phyloP scores from a whole-genome alignment of 2,797 vertebrate genomes.

The Enteromius trimaculatus region DNA sequence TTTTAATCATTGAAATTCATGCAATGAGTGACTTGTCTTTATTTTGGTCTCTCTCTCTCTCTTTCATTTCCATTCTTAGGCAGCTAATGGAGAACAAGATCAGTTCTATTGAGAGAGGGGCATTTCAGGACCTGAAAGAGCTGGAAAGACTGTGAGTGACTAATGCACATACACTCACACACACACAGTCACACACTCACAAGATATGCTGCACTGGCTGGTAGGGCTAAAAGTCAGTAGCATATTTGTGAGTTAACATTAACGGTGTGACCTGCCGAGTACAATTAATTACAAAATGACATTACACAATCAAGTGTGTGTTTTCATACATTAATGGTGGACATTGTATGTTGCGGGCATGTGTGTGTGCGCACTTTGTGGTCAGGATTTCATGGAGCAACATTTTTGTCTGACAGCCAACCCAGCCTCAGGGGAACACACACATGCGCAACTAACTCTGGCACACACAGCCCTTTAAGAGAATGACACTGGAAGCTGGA shows the following conservation, averaged over 20 bases:
- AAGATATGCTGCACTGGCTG: background rate
- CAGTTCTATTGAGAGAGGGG: slow-evolving; percentile 92
- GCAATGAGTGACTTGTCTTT: slow-evolving; percentile 30
- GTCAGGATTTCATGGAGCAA: slow-evolving; percentile 80
- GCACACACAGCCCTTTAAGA: slow-evolving; percentile 67
- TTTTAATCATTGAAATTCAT: slow-evolving; percentile 29
- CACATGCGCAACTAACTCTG: slow-evolving; percentile 53
- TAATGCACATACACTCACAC: slow-evolving; percentile 28
- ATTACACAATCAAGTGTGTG: slow-evolving; percentile 31
- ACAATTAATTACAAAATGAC: slow-evolving; percentile 25
- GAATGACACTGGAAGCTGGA: slow-evolving; percentile 79
- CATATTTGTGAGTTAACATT: slow-evolving; percentile 36
- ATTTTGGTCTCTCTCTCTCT: slow-evolving; percentile 48
- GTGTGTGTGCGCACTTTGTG: slow-evolving; percentile 67
- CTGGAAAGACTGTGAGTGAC: slow-evolving; percentile 94
- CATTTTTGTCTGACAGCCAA: slow-evolving; percentile 84
- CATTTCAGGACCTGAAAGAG: slow-evolving; percentile 97
- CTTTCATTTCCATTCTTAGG: slow-evolving; percentile 67
- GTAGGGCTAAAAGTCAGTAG: slow-evolving; percentile 15
- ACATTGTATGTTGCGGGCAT: slow-evolving; percentile 53
- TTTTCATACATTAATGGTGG: slow-evolving; percentile 41
- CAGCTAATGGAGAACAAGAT: slow-evolving; percentile 99
- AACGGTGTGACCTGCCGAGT: slow-evolving; percentile 28
- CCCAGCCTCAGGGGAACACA: slow-evolving; percentile 79
- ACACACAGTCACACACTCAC: background rate